Conservation (phyloP, 2,888 invertebrate genomes). For the Melieria crassipennis region DNA sequence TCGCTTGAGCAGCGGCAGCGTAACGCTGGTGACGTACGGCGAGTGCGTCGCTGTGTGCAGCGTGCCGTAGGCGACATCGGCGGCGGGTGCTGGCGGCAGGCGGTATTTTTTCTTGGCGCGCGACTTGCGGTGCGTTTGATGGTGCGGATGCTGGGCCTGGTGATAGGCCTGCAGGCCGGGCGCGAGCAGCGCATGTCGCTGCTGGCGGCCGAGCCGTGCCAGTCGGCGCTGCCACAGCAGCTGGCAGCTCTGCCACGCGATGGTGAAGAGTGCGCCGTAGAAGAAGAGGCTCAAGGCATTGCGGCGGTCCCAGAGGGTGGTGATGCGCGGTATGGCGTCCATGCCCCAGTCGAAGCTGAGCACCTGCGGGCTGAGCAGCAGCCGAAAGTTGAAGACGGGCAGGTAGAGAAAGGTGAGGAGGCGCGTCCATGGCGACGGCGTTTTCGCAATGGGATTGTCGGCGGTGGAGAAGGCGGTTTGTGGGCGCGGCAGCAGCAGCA, state of each 20-base stretch:
- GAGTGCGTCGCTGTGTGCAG: constrained; percentile 32
- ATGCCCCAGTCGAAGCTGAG: constrained; percentile 99
- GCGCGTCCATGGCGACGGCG: constrained; percentile 81
- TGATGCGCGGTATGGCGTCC: constrained; percentile 92
- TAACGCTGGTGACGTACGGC: constrained; percentile 31
- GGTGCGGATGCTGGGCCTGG: constrained; percentile 50
- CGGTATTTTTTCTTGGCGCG: constrained; percentile 61
- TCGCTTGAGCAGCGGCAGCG: constrained; percentile 45
- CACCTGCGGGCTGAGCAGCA: constrained; percentile 85
- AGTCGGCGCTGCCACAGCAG: constrained; percentile 42
- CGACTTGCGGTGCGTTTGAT: constrained; percentile 60
- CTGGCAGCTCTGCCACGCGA: constrained; percentile 55
- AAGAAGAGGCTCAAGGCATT: constrained; percentile 81
- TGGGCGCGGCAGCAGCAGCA: constrained; percentile 80
- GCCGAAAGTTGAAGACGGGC: constrained; percentile 88
- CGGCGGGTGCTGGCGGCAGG: constrained; percentile 27
- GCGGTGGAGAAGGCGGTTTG: constrained; percentile 84
- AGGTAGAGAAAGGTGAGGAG: constrained; percentile 91
- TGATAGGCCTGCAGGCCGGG: not conserved
- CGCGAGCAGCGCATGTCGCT: constrained; percentile 16
- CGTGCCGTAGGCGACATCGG: constrained; percentile 28
- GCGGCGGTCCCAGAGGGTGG: constrained; percentile 79
- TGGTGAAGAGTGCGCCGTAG: constrained; percentile 70
- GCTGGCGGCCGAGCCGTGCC: constrained; percentile 31
- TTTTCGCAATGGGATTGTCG: constrained; percentile 95